Evolutionary conservation across 2,797 vertebrate genomes (phyloP), one percentile per base, ranked within the genome.

Genomic region (Sebastes vulpes): DNA sequence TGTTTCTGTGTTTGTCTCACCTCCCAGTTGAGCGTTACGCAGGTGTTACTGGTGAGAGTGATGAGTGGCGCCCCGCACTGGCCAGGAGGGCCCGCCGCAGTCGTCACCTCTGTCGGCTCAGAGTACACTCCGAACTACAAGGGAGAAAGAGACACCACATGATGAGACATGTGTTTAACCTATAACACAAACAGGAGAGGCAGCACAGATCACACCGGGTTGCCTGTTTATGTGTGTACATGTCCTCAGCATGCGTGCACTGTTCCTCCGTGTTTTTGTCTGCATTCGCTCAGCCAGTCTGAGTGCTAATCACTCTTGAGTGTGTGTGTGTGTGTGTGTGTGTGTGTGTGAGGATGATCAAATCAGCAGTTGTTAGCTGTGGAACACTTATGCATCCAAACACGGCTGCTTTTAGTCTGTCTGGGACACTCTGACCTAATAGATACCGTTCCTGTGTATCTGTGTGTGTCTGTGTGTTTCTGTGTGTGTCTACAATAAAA

Each of bases 11-110:
- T 53, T 64, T 10, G 28, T 85, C 97, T 97, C 93, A 99, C 98
- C 98, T 98, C 98, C 98, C 98, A 99, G 90, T 95, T 97, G 74
- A 98, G 95, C 16, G 96, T 95, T 80, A 98, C 92, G 81, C 95
- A 94, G 58, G 97, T 97, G 85, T 97, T 96, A 0, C 96, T 97
- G 2, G 95, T 97, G 28, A 98, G 96, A 71, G 96, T 96, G 84
- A 99, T 84, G 79, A 93, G 91, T 25, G 98, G 98, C 21, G 96
- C 95, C 93, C 84, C 96, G 84, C 98, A 99, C 85, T 98, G 98
- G 64, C 96, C 97, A 0, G 98, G 98, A 10, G 98, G 98, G 60
- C 98, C 98, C 0, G 97, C 97, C 77, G 98, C 97, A 5, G 98
- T 99, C 58, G 97, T 98, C 81, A 98, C 96, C 81, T 97, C 97